Evolutionary conservation across 2,797 vertebrate genomes (phyloP), one percentile per base, ranked within the genome.

Genomic region (Microchirus variegatus): DNA sequence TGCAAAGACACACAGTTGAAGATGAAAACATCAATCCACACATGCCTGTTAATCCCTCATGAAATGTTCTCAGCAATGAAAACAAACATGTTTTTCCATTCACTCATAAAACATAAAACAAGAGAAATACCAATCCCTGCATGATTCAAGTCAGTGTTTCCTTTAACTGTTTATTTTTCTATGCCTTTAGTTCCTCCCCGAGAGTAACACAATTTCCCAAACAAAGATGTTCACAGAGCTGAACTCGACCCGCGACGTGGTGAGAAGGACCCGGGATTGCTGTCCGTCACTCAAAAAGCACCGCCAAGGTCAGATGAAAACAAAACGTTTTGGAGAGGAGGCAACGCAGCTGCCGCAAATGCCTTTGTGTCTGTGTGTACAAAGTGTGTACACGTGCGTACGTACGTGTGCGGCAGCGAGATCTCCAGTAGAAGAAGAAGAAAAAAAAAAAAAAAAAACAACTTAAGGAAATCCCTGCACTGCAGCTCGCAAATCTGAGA

Each of bases 401-500:
- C 26, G 46, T 67, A 61, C 15, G 18, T 50, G 56, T 59, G 69
- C 19, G 47, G 57, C 58, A 36, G 63, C 74, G 80, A 79, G 83
- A 83, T 82, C 84, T 85, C 57, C 12, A 54, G 60, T 49, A 68
- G 63, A 59, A 19, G 66, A 54, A 59, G 17, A 68, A 54, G 56
- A 59, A 68, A 73, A 54, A 82, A n/a, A n/a, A n/a, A 59, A 19
- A 68, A 54, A 59, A 59, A 68, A 73, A 54, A 82, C 75, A 88
- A 85, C 75, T 82, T 77, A 81, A 90, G 84, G 85, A 90, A 89
- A 92, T 90, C 88, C 83, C 85, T 58, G 49, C 75, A 69, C 81
- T 63, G 73, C 63, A 72, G 86, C 84, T 56, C 38, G 81, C 62
- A 82, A 89, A 86, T 82, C 86, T 88, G 89, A 92, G 90, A 90